A percentile compares a stretch with the other conserved stretches of the same genome.
These are phyloP conservation scores for Laticauda colubrina DNA, from an alignment of 2,113 vertebrate species.

Conservation along the genomic window DNA sequence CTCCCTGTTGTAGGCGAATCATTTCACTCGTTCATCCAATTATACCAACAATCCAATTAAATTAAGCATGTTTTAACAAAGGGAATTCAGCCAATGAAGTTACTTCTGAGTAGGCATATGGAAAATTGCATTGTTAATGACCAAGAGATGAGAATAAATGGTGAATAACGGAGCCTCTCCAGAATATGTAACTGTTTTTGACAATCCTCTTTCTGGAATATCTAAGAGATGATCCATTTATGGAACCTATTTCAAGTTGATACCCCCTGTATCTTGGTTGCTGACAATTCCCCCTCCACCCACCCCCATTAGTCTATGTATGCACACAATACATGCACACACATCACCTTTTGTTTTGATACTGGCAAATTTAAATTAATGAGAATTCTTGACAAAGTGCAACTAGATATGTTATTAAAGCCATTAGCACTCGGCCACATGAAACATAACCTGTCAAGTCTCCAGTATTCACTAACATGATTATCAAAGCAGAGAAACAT, in stretches of 20 bases:
- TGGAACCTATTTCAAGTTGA: accelerated
- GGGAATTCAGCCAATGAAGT: neutral
- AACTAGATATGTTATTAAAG: slow-evolving; percentile 64
- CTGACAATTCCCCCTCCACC: neutral
- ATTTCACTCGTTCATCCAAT: neutral
- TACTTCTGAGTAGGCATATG: neutral
- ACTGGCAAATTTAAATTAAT: slow-evolving; percentile 59
- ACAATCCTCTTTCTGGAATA: neutral
- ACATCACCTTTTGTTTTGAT: slow-evolving; percentile 33
- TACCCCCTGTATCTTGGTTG: neutral
- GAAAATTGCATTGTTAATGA: neutral
- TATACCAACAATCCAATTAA: neutral
- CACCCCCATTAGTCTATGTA: neutral
- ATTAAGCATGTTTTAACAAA: neutral
- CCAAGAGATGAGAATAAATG: neutral
- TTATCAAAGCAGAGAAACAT: slow-evolving; percentile 66
- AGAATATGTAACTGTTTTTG: neutral
- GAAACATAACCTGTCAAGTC: slow-evolving; percentile 54
- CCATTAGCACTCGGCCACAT: slow-evolving; percentile 62
- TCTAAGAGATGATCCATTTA: neutral
- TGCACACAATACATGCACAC: neutral
- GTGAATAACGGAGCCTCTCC: neutral
- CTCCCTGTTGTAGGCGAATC: neutral
- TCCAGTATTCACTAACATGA: slow-evolving; percentile 68
- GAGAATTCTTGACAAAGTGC: slow-evolving; percentile 56